Evolutionary conservation across 2,797 vertebrate species (phyloP), one percentile per base, ranked within the genome.

Genomic region (Myiotriccus ornatus): DNA sequence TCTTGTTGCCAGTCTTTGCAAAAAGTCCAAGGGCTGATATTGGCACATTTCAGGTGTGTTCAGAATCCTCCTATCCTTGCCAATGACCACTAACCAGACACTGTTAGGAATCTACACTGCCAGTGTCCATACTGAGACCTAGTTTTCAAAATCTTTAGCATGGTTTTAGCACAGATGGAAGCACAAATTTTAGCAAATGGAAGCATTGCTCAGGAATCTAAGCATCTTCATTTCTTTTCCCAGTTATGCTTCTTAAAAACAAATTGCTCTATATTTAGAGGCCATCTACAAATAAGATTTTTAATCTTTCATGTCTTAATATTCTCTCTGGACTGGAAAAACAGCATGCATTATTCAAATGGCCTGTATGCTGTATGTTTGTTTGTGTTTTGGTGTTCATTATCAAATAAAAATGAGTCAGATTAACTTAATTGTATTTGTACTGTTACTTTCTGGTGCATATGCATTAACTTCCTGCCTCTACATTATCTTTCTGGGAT

Each of bases 1-100:
- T 53, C 24, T 37, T 78, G 21, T 18, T 57, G 17, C 9, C 4
- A 27, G 8, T 37, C 32, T 84, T 62, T 14, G 59, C 7, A 69
- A 82, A 56, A 86, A 55, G 27, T 65, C 52, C 59, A n/a, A 73
- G n/a, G 47, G 20, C 24, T 64, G 19, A 39, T 47, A 13, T 2
- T 30, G 19, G 4, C 1, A 12, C 0, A 4, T 2, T 65, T 82
- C 19, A 69, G 11, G 32, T 14, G 13, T 7, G 4, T 35, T 47
- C 6, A 64, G 14, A 91, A 75, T 57, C 32, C 4, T 64, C 39
- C 32, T 71, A 53, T 94, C 30, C 39, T 80, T 89, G 62, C 25
- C 13, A 22, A 2, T 50, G 41, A 13, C 34, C 6, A 7, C 32
- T 17, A 46, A 46, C 7, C 12, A 43, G 50, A n/a, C 8, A 9